phyloP scores from a whole-genome alignment of 2,888 invertebrate genomes.

The Pachycephus smyrnensis region DNA sequence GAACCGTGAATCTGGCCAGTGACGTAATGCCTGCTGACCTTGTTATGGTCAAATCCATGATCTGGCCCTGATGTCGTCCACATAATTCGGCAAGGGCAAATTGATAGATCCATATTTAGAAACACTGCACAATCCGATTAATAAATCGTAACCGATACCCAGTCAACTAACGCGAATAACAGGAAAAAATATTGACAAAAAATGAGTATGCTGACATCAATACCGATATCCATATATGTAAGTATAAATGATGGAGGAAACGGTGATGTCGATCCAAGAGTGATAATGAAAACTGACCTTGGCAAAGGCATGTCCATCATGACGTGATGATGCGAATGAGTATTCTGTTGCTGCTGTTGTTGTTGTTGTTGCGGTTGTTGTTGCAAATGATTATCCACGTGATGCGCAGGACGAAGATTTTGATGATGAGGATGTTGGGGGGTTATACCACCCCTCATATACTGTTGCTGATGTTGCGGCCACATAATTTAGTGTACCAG shows the following conservation, averaged over 20 bases:
- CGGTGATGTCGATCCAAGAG: not conserved
- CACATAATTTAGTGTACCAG: slow-evolving; percentile 33
- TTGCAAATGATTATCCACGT: slow-evolving; percentile 26
- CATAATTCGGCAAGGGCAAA: not conserved
- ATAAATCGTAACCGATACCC: not conserved
- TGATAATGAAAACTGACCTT: slow-evolving; percentile 42
- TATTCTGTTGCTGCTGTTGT: slow-evolving; percentile 24
- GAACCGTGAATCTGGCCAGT: not conserved
- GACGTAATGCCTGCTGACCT: not conserved
- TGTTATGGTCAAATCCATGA: slow-evolving; percentile 9
- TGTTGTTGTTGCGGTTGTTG: slow-evolving; percentile 31
- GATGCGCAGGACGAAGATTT: slow-evolving; percentile 30
- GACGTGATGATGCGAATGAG: slow-evolving; percentile 23
- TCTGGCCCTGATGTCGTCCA: not conserved
- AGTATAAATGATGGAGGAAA: not conserved
- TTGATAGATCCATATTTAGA: not conserved
- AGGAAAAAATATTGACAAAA: not conserved
- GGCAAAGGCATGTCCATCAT: slow-evolving; percentile 42
- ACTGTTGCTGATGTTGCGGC: slow-evolving; percentile 40
- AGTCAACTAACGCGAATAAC: not conserved
- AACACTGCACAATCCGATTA: not conserved
- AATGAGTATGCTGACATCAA: not conserved
- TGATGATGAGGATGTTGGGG: slow-evolving; percentile 38
- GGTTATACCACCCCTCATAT: slow-evolving; percentile 26
- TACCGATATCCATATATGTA: not conserved